Evolutionary conservation across 2,113 vertebrate genomes (phyloP).

Genomic region (Isurus oxyrinchus): DNA sequence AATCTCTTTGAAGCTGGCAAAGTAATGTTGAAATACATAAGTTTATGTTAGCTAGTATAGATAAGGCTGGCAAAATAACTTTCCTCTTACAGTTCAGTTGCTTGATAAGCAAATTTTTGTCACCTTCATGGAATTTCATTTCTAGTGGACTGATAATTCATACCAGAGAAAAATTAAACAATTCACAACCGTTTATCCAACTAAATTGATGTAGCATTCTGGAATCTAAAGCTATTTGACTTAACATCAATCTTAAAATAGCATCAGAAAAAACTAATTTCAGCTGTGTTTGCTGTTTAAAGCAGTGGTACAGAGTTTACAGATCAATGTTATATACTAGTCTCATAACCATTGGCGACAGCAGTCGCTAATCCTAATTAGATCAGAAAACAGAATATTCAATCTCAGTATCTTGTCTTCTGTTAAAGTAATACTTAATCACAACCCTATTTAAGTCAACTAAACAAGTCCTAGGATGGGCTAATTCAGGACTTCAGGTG

Average conservation of each 20-base stretch:
- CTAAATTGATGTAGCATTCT: neutral
- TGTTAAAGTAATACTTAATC: neutral
- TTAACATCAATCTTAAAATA: neutral
- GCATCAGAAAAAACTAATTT: neutral
- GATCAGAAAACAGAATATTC: neutral
- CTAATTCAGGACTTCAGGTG: neutral
- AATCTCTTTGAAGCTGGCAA: neutral
- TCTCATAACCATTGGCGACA: neutral
- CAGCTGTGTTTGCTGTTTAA: neutral
- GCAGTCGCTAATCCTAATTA: neutral
- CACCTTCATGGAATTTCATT: neutral
- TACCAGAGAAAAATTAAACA: neutral
- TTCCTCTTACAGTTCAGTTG: neutral
- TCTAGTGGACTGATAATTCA: neutral
- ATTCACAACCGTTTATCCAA: neutral
- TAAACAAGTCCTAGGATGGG: neutral
- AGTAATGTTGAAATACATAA: neutral
- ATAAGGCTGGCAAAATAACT: neutral
- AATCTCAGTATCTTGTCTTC: neutral
- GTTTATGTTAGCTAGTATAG: neutral
- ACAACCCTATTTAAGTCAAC: neutral
- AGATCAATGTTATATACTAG: neutral
- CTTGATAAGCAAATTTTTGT: neutral
- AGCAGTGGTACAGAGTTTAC: neutral
- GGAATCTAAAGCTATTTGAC: neutral